phyloP scores from a whole-genome alignment of 1,140 invertebrate genomes.

The Heliconius nattereri region DNA sequence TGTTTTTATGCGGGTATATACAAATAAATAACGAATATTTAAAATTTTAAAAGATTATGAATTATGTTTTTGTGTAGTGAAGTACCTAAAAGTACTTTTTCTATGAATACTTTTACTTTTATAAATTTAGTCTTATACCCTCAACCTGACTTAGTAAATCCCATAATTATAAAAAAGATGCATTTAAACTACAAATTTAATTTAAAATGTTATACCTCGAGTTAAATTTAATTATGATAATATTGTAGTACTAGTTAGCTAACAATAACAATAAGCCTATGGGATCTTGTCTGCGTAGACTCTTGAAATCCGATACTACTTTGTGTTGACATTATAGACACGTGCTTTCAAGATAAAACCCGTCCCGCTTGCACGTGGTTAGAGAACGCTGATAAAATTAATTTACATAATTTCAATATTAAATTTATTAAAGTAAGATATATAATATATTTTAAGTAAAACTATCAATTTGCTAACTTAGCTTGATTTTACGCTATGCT shows the following conservation, averaged over 20 bases:
- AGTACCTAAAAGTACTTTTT: too few relatives aligned
- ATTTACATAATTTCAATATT: background rate
- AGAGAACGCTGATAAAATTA: background rate
- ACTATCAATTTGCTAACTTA: background rate
- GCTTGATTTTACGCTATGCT: background rate
- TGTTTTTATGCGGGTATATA: too few relatives aligned
- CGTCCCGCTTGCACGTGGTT: conserved; percentile 1
- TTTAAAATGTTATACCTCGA: too few relatives aligned
- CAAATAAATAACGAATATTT: too few relatives aligned
- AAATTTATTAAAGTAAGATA: background rate
- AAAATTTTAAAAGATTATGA: too few relatives aligned
- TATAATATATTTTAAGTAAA: background rate
- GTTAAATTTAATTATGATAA: background rate
- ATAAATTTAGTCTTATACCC: too few relatives aligned
- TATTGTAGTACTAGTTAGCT: background rate
- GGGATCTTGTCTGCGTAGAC: conserved; percentile 45
- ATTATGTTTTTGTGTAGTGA: too few relatives aligned
- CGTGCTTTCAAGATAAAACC: conserved; percentile 58
- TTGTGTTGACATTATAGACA: conserved; percentile 58
- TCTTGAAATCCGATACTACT: conserved; percentile 49
- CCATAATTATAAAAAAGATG: too few relatives aligned
- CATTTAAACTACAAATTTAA: too few relatives aligned
- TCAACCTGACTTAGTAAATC: too few relatives aligned
- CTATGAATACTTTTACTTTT: too few relatives aligned
- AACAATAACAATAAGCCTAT: conserved; percentile 13